Base-by-base conservation (phyloP, 64 coral and sea anemone species). In the Pocillopora damicornis region DNA sequence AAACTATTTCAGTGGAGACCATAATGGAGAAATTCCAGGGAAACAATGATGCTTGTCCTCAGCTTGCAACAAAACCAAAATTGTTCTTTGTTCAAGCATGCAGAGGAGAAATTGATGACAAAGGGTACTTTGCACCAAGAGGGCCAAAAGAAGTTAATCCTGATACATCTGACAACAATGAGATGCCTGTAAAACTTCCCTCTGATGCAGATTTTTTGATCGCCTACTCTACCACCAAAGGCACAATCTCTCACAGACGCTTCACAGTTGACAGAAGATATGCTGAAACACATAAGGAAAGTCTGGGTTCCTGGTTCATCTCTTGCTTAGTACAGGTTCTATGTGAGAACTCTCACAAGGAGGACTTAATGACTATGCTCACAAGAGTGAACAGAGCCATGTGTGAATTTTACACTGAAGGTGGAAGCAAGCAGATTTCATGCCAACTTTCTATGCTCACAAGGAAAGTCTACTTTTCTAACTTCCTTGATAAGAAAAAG, bases 381-480 rank as follows among this genome's bases (percentile, higher is more conserved):
- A 96, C 94, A 9, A 76, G 94, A 82, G 91, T 96, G 22, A 96
- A 96, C 79, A 89, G 87, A 60, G 91, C 94, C 59, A 93, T 96
- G 94, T 73, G 81, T 37, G 76, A 90, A 68, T 62, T 82, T 15
- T 96, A 96, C 17, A 72, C 78, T 61, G 91, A 68, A 22, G 22
- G 45, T 20, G 76, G 88, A 35, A 62, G 69, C 22, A 96, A 96
- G 57, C 94, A 96, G 74, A 90, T 96, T 60, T 85, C 94, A 23
- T 96, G 91, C 86, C 88, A 96, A 68, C 73, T 93, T 57, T 96
- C 94, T 22, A 93, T 96, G 88, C 91, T 96, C 12, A 96, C 94
- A 15, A 92, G 87, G 63, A 96, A 96, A 73, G 61, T 96, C 10
- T 96, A 93, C 56, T 96, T 96, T 61, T 75, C 73, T 13, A 93